Evolutionary conservation across 2,888 invertebrate species (phyloP), one percentile per base, ranked within the genome.

Genomic region (Pandemis heparana): DNA sequence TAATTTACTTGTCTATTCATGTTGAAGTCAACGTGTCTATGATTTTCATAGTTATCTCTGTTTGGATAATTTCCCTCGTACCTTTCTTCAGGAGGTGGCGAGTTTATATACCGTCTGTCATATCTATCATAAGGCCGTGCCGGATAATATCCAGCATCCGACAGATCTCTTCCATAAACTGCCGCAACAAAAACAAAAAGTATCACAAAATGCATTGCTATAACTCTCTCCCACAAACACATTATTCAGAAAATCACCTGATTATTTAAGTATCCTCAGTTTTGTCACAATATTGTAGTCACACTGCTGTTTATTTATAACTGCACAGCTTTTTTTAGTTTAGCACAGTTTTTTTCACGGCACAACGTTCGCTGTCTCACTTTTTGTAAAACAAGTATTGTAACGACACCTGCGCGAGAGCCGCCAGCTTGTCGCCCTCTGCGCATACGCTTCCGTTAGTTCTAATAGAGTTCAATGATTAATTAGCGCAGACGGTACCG

Each of bases 191-290:
- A 32, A 38, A 48, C 7, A 23, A 68, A n/a, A 16, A 64, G 23
- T 60, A 69, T 48, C 23, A 73, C 68, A 56, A 59, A 64, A 56
- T 51, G 41, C 73, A 73, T 71, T 16, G 41, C 51, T 53, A 16
- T 56, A 16, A 16, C 43, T 9, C 39, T 46, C n/a, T 59, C 10
- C 53, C 46, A 67, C 67, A 72, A 66, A 32, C 12, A 32, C 23
- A 32, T 41, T 41, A 1, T n/a, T n/a, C 48, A 48, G n/a, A 48
- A 48, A 48, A n/a, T 48, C 12, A 12, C 43, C 41, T 12, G 43
- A 48, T 23, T 32, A 32, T 32, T 2, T 32, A 2, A 0, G 10
- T 12, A 46, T 46, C 43, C 10, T 12, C 4, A 4, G 43, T 48
- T 48, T 48, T 53, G 51, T 23, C 23, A 56, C 56, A 18, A 8